phyloP scores from a whole-genome alignment of 2,113 vertebrate species.

The Mormyrus iriodes region DNA sequence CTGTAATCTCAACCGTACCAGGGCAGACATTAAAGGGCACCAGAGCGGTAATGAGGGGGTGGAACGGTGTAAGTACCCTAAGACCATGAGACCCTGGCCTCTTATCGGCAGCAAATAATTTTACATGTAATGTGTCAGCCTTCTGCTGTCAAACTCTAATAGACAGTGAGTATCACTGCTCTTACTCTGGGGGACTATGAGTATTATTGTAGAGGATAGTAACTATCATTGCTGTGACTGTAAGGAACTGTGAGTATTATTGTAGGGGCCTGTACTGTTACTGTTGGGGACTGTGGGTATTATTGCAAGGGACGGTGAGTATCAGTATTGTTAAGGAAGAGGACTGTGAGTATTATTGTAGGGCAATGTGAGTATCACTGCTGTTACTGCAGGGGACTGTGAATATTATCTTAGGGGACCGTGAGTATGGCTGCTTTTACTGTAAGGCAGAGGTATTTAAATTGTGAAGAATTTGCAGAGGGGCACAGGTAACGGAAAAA shows the following conservation, averaged over 20 bases:
- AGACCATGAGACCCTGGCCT: background rate
- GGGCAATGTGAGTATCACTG: background rate
- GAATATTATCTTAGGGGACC: background rate
- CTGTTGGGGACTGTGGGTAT: background rate
- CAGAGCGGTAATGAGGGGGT: background rate
- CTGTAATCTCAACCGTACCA: background rate
- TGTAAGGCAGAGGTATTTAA: no score
- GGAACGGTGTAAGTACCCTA: background rate
- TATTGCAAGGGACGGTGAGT: background rate
- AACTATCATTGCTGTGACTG: background rate
- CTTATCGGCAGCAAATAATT: background rate
- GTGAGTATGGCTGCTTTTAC: background rate
- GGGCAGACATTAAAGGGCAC: background rate
- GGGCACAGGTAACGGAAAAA: no score
- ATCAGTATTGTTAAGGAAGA: background rate
- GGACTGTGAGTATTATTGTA: background rate
- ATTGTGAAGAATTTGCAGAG: no score
- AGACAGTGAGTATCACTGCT: background rate
- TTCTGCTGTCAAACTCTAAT: background rate
- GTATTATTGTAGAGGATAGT: background rate
- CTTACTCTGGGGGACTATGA: background rate
- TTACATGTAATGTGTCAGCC: background rate
- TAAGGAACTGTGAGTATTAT: background rate
- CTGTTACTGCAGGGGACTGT: background rate
- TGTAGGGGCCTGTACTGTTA: background rate